Evolutionary conservation across 1,140 invertebrate genomes (phyloP), one percentile per base, ranked within the genome.

Genomic region (Hylaeus anthracinus): DNA sequence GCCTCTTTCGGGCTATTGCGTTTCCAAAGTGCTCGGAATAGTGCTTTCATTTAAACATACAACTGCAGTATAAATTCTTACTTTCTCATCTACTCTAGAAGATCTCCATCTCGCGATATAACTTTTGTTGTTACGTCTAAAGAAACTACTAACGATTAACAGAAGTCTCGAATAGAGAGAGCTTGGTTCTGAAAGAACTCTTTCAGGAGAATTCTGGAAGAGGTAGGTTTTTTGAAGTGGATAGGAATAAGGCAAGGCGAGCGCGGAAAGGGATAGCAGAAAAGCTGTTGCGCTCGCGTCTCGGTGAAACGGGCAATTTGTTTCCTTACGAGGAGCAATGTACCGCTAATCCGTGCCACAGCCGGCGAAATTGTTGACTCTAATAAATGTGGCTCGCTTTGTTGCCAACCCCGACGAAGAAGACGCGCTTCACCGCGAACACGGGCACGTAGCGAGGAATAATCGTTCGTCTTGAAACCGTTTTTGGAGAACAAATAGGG

Each of bases 321-420:
- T 81, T 77, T 45, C 48, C 58, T 41, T n/a, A 1, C 53, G 64
- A 41, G 53, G 51, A 60, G 53, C 58, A 65, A 81, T 77, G 66
- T 41, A 71, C 79, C 73, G 73, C 56, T 77, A 69, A 77, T 81
- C 73, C 79, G 58, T 77, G 55, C 60, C 66, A 4, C 64, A 65
- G 41, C 61, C 61, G 74, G 56, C 26, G 41, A 78, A 82, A 82
- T 82, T 78, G 53, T 82, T 78, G 60, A 71, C 67, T 78, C 41
- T 69, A 72, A 82, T 78, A 78, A 82, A 82, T 82, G 48, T 53
- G 53, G 15, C 60, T 39, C 67, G 80, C 75, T 78, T 66, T 78
- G 80, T 78, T 69, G 15, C 15, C 5, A 1, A 4, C 61, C 12
- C 41, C n/a, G 39, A 26, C 12, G 3, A 63, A 64, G 37, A 63